Conservation (phyloP, 2,797 vertebrate genomes). For the Sciurus vulgaris region DNA sequence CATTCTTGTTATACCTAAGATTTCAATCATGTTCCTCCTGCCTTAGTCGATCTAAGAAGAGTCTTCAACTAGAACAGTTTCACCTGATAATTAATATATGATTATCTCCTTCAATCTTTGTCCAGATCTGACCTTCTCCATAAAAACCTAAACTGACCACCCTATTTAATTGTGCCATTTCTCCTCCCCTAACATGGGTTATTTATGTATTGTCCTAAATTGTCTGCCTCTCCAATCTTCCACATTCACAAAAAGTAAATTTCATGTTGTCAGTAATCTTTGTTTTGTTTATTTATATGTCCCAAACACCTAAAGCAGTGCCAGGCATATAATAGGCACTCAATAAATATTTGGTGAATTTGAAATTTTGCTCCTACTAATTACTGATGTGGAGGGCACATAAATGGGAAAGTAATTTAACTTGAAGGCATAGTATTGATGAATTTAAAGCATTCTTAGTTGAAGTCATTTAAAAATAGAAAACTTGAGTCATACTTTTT, state of each 20-base stretch:
- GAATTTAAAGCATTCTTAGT: conserved; percentile 46
- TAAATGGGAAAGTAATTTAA: conserved; percentile 53
- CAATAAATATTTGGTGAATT: conserved; percentile 9
- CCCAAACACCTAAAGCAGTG: background rate
- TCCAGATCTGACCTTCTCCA: conserved; percentile 10
- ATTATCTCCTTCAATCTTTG: conserved; percentile 14
- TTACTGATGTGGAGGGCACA: background rate
- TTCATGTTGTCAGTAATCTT: background rate
- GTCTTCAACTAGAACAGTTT: background rate
- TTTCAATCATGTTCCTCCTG: background rate
- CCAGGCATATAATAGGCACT: background rate
- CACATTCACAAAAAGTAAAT: conserved; percentile 46
- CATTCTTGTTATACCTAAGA: background rate
- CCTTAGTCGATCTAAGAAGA: background rate
- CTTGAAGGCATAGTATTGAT: conserved; percentile 7
- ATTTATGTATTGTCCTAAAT: background rate
- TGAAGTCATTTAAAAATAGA: background rate
- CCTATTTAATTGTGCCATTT: conserved; percentile 29
- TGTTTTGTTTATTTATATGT: background rate
- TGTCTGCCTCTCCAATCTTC: background rate
- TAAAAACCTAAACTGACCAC: background rate
- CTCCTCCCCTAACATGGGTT: background rate
- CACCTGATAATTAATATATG: background rate
- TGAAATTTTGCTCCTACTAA: conserved; percentile 49
- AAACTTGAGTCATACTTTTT: background rate